These are phyloP conservation scores for Hyperoplus immaculatus DNA, from an alignment of 2,797 vertebrate species.

Conservation along the genomic window DNA sequence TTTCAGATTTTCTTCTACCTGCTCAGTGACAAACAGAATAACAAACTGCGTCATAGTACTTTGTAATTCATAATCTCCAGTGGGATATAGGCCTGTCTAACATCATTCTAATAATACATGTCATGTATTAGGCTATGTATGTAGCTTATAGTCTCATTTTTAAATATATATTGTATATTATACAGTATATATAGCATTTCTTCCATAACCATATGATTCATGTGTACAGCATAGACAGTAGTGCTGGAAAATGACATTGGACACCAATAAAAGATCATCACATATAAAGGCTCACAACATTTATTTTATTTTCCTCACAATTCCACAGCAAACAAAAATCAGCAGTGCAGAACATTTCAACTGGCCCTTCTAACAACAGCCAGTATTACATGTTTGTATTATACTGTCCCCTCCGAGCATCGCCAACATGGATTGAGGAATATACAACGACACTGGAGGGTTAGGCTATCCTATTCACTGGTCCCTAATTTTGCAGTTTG, in stretches of 20 bases:
- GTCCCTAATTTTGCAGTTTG: slow-evolving; percentile 66
- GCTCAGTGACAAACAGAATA: too few species aligned
- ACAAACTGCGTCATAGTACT: too few species aligned
- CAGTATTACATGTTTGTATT: slow-evolving; percentile 48
- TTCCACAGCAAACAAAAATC: slow-evolving; percentile 64
- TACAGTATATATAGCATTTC: neutral
- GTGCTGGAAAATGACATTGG: neutral
- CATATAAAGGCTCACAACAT: slow-evolving; percentile 54
- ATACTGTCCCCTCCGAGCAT: slow-evolving; percentile 39
- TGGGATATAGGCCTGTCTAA: neutral
- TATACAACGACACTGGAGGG: slow-evolving; percentile 19
- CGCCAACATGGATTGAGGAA: slow-evolving; percentile 26
- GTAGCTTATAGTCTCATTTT: neutral
- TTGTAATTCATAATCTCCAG: neutral
- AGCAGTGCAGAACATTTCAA: slow-evolving; percentile 55
- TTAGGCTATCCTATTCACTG: slow-evolving; percentile 43
- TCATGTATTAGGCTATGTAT: neutral
- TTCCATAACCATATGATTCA: neutral
- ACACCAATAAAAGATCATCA: slow-evolving; percentile 21
- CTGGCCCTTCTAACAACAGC: slow-evolving; percentile 52
- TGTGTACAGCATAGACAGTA: neutral
- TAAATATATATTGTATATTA: neutral
- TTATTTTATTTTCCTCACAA: slow-evolving; percentile 71
- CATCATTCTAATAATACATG: neutral
- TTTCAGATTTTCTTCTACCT: too few species aligned